Conservation (phyloP, 1,140 invertebrate genomes). For the Megathymus violae region DNA sequence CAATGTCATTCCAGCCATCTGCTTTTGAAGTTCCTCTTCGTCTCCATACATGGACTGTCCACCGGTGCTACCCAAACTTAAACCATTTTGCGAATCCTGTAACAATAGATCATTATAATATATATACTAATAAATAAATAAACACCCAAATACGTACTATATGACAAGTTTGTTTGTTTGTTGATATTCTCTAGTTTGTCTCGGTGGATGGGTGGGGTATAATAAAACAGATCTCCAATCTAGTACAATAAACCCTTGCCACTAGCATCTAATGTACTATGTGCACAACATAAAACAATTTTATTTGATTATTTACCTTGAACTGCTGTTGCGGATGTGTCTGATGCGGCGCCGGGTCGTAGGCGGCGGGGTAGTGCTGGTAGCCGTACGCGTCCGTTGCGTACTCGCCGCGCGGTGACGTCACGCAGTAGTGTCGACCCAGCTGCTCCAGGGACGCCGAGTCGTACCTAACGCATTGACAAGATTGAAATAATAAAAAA, state of each 20-base stretch:
- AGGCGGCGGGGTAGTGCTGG: constrained; percentile 70
- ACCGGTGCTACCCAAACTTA: constrained; percentile 79
- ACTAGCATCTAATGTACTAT: too few relatives aligned
- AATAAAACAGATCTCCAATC: too few relatives aligned
- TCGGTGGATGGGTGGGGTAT: too few relatives aligned
- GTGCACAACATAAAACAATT: too few relatives aligned
- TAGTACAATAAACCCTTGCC: too few relatives aligned
- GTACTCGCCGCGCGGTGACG: constrained; percentile 77
- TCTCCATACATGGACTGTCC: constrained; percentile 88
- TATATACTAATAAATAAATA: too few relatives aligned
- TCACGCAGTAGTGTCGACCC: constrained; percentile 76
- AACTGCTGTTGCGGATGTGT: constrained; percentile 48
- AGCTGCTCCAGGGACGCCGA: constrained; percentile 71
- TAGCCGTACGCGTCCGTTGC: constrained; percentile 71
- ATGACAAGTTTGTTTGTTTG: too few relatives aligned
- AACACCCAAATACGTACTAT: too few relatives aligned
- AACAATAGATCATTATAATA: constrained; percentile 12
- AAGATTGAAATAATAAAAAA: too few relatives aligned
- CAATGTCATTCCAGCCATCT: constrained; percentile 85
- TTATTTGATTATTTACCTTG: too few relatives aligned
- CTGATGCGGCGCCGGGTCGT: constrained; percentile 59
- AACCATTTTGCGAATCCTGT: constrained; percentile 80
- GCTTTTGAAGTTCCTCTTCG: constrained; percentile 88
- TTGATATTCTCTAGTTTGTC: too few relatives aligned
- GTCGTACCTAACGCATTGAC: constrained; percentile 70